Conservation (phyloP, 2,113 vertebrate genomes). For the Elanoides forficatus region DNA sequence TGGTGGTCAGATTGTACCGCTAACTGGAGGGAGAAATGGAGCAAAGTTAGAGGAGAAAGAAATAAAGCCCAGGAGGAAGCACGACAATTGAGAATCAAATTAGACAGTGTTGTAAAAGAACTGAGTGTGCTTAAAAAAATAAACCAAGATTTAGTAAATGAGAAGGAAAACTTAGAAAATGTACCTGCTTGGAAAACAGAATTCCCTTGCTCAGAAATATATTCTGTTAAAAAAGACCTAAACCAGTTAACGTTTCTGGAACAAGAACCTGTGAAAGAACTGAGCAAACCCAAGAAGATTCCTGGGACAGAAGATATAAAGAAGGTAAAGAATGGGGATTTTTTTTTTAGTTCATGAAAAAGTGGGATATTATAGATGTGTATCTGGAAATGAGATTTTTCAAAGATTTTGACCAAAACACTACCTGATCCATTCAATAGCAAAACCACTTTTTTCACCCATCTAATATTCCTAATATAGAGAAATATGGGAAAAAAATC, state of each 20-base stretch:
- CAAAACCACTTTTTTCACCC: not conserved
- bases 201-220: not conserved
- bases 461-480: not conserved
- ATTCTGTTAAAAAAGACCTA: not conserved
- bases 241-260: not conserved
- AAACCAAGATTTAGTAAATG: not conserved
- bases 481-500: not conserved
- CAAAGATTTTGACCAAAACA: not conserved
- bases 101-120: slow-evolving; percentile 64
- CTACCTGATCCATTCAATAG: not conserved
- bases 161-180: not conserved
- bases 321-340: slow-evolving; percentile 29
- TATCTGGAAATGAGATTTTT: not conserved
- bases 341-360: not conserved
- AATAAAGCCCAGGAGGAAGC: slow-evolving; percentile 73
- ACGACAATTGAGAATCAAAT: slow-evolving; percentile 48
- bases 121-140: slow-evolving; percentile 61
- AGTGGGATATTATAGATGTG: not conserved
- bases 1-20: slow-evolving; percentile 80
- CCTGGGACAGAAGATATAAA: not conserved
- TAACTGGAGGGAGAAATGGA: slow-evolving; percentile 78
- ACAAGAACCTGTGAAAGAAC: not conserved
- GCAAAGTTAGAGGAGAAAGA: slow-evolving; percentile 72
- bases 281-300: not conserved
- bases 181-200: not conserved